Evolutionary conservation across 2,797 vertebrate species (phyloP).

Genomic region (Lemur catta): DNA sequence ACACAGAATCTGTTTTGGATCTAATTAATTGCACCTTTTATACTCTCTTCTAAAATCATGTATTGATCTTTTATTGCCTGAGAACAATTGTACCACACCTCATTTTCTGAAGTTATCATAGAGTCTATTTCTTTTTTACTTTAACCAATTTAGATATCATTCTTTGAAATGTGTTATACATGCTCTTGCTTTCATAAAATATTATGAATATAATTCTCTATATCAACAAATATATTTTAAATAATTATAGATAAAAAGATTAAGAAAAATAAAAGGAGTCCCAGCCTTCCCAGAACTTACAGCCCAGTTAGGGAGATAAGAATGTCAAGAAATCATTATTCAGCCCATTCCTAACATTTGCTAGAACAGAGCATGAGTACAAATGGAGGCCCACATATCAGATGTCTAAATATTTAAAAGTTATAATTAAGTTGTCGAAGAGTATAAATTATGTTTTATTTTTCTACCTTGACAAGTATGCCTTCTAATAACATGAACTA

Average conservation of each 20-base stretch:
- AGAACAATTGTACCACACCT: neutral
- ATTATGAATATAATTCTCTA: slow-evolving; percentile 13
- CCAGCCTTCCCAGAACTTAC: neutral
- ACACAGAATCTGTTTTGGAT: neutral
- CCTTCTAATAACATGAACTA: neutral
- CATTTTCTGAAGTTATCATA: neutral
- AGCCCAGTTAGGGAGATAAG: neutral
- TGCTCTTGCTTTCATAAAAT: neutral
- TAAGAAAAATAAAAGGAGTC: neutral
- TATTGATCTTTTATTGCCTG: neutral
- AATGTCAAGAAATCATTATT: neutral
- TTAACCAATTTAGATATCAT: neutral
- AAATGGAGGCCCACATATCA: neutral
- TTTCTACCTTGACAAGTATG: slow-evolving; percentile 38
- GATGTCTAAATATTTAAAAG: neutral
- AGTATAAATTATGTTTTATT: neutral
- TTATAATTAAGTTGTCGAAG: neutral
- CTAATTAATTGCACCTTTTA: neutral
- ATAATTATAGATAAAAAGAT: neutral
- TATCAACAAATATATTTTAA: neutral
- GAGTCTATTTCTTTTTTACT: neutral
- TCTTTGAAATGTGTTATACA: neutral
- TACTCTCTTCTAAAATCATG: neutral
- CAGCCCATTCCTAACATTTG: neutral
- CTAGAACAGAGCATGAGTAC: neutral